phyloP scores from a whole-genome alignment of 2,888 invertebrate species.

The Trachelus troglodyta region DNA sequence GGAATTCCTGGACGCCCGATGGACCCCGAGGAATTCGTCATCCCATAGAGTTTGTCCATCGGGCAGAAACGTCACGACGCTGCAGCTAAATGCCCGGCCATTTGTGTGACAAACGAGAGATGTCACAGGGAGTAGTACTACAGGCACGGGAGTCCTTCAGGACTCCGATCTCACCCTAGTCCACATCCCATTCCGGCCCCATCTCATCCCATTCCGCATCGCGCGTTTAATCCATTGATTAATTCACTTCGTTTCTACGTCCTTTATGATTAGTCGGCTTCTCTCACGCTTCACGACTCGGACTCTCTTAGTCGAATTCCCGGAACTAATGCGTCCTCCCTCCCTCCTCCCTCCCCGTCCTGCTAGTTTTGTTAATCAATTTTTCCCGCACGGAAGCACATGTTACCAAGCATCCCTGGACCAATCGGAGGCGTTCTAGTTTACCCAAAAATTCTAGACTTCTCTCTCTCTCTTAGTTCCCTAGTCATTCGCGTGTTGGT shows the following conservation, averaged over 20 bases:
- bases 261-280: slow-evolving; percentile 58
- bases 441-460: neutral
- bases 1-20: slow-evolving; percentile 9
- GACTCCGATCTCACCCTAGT: slow-evolving; percentile 22
- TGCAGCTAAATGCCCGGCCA: slow-evolving; percentile 60
- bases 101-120: slow-evolving; percentile 65
- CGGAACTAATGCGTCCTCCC: slow-evolving; percentile 48
- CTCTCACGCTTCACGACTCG: slow-evolving; percentile 20
- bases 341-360: slow-evolving; percentile 28
- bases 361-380: slow-evolving; percentile 48
- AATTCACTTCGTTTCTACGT: slow-evolving; percentile 59
- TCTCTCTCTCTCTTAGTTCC: slow-evolving; percentile 3
- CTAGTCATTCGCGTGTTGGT: neutral
- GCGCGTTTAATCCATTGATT: slow-evolving; percentile 62
- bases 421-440: neutral
- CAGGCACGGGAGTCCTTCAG: neutral
- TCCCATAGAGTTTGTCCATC: slow-evolving; percentile 53
- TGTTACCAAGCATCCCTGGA: neutral
- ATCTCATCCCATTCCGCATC: slow-evolving; percentile 28
- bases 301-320: slow-evolving; percentile 18
- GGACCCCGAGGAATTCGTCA: slow-evolving; percentile 49
- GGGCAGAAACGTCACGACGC: slow-evolving; percentile 39
- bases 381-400: slow-evolving; percentile 40
- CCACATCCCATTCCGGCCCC: slow-evolving; percentile 9
- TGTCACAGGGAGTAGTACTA: slow-evolving; percentile 42